Base-by-base conservation (phyloP, 2,113 vertebrate species). In the Eulemur macaco region DNA sequence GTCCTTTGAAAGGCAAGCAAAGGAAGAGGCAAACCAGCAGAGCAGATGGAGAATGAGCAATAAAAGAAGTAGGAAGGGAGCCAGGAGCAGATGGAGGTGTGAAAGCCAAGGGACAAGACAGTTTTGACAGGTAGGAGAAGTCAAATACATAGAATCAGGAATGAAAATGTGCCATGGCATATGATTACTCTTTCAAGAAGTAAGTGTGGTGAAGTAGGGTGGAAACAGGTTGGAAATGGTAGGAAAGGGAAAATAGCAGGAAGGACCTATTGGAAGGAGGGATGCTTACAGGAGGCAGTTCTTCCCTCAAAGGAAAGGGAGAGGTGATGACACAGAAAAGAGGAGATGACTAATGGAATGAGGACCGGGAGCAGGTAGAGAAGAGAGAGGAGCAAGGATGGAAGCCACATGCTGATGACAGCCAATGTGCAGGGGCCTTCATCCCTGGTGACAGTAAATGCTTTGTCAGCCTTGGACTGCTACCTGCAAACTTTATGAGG, bases 21-120 rank as follows among this genome's bases (percentile, higher is more conserved):
- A 95, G 42, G 50, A 94, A 63, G n/a, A 95, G 45, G 68, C 83
- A 97, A 92, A 73, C 47, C 85, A 93, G 71, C 20, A 45, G 83
- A 86, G 66, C 27, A 71, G 45, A 71, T n/a, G n/a, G 37, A 56
- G 42, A 68, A 77, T 56, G 31, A 64, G 17, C 13, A 52, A 27
- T 14, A 52, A 66, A 39, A 64, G 39, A 54, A 91, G 47, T 7
- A 80, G 78, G 27, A 85, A 89, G 31, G 20, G 74, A 89, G 42
- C 45, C 39, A 88, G 73, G 63, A 81, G 21, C 45, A 69, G 39
- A 47, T 0, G 1, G n/a, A 39, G 9, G 50, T 82, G 25, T 31
- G 27, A 94, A 94, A 74, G 31, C 8, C 52, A 77, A 78, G 25
- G 66, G 25, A 86, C 18, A 84, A 74, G 74, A 76, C 47, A 83